Conservation (phyloP, 2,888 invertebrate species). For the Isoperla grammatica region DNA sequence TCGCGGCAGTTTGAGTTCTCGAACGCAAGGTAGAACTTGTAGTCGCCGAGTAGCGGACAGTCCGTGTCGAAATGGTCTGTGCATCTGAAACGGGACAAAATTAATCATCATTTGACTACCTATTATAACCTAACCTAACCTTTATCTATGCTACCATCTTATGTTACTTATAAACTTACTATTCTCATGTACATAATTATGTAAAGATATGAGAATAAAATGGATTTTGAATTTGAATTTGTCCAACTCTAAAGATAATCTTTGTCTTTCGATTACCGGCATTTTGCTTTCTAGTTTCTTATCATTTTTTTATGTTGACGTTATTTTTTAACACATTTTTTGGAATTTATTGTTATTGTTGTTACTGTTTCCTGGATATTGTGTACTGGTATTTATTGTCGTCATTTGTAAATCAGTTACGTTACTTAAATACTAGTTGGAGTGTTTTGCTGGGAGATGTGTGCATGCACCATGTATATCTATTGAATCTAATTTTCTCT, state of each 20-base stretch:
- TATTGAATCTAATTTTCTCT: too few species aligned
- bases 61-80: slow-evolving; percentile 57
- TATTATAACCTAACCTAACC: too few species aligned
- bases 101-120: slow-evolving; percentile 46
- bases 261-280: slow-evolving; percentile 51
- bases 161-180: too few species aligned
- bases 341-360: slow-evolving; percentile 36
- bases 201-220: too few species aligned
- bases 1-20: slow-evolving; percentile 65
- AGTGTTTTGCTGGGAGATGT: too few species aligned
- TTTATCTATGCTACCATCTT: too few species aligned
- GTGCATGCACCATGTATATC: too few species aligned
- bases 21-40: slow-evolving; percentile 63
- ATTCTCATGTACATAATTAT: too few species aligned
- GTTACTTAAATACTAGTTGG: too few species aligned
- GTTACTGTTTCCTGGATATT: background rate
- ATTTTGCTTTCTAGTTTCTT: slow-evolving; percentile 40
- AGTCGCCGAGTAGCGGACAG: slow-evolving; percentile 51
- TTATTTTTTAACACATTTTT: slow-evolving; percentile 45
- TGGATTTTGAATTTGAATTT: too few species aligned
- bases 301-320: slow-evolving; percentile 46
- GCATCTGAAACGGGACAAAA: slow-evolving; percentile 48
- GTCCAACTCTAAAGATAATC: too few species aligned
- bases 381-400: background rate
- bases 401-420: background rate